These are phyloP conservation scores for Mormoops blainvillei DNA, from an alignment of 2,113 vertebrate genomes.

Conservation along the genomic window DNA sequence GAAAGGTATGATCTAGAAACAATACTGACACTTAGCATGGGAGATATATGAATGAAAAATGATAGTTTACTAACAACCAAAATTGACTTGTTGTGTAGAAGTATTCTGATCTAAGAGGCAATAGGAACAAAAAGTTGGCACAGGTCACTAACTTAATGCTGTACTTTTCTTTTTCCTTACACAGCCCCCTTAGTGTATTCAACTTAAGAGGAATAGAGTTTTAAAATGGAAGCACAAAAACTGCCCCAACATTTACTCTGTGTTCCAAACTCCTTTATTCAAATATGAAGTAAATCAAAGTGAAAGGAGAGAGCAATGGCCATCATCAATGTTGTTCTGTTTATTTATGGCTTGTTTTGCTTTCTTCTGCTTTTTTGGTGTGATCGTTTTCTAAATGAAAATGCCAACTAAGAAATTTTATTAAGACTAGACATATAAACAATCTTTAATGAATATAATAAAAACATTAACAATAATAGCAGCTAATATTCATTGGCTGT, in stretches of 20 bases:
- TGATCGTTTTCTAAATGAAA: not conserved
- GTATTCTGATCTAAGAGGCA: not conserved
- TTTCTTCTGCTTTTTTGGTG: not conserved
- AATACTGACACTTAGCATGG: not conserved
- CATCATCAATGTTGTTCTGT: not conserved
- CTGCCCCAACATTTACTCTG: not conserved
- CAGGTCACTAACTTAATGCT: not conserved
- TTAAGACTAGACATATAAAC: not conserved
- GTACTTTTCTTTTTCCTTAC: not conserved
- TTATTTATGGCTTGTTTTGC: not conserved
- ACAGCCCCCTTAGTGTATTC: not conserved
- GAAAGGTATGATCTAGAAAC: not conserved
- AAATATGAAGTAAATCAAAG: not conserved
- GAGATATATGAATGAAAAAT: not conserved
- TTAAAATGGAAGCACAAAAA: not conserved
- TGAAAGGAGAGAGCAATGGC: not conserved
- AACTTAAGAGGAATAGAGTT: not conserved
- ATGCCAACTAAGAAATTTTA: not conserved
- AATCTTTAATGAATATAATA: not conserved
- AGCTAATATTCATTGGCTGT: not conserved
- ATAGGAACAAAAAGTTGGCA: not conserved
- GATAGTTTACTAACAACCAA: not conserved
- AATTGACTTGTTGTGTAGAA: not conserved
- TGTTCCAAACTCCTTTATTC: not conserved
- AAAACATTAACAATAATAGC: not conserved